phyloP scores from a whole-genome alignment of 2,113 vertebrate species.

The Oreochromis aureus region DNA sequence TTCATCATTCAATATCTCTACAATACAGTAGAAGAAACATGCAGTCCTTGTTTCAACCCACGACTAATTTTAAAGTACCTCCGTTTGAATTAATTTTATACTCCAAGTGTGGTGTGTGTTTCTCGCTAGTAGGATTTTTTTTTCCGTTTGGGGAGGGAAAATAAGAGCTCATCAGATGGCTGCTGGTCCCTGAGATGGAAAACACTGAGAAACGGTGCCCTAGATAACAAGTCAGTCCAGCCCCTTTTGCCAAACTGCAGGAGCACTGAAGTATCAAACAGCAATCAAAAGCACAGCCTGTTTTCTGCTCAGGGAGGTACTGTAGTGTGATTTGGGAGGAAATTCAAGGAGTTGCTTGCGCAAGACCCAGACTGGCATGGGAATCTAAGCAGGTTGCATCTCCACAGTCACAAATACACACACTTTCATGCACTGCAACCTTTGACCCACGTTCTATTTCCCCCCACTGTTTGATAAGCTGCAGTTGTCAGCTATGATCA shows the following conservation, averaged over 20 bases:
- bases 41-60: background rate
- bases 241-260: constrained; percentile 29
- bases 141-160: background rate
- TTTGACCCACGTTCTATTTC: constrained; percentile 16
- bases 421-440: constrained; percentile 3
- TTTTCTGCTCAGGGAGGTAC: background rate
- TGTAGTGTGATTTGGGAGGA: background rate
- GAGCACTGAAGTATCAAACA: constrained; percentile 33
- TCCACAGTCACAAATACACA: background rate
- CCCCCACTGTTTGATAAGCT: constrained; percentile 33
- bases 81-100: background rate
- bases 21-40: background rate
- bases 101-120: background rate
- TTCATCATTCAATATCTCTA: constrained; percentile 1
- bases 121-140: background rate
- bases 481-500: constrained; percentile 19
- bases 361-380: background rate
- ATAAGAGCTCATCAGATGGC: background rate
- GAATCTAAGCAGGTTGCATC: constrained; percentile 16
- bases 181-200: constrained; percentile 33
- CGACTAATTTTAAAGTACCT: background rate
- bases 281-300: constrained; percentile 18
- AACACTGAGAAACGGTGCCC: constrained; percentile 33
- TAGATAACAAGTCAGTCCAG: constrained; percentile 33
- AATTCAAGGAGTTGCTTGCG: constrained; percentile 1